phyloP scores from a whole-genome alignment of 2,888 invertebrate species.

The Sarcophaga caerulescens region DNA sequence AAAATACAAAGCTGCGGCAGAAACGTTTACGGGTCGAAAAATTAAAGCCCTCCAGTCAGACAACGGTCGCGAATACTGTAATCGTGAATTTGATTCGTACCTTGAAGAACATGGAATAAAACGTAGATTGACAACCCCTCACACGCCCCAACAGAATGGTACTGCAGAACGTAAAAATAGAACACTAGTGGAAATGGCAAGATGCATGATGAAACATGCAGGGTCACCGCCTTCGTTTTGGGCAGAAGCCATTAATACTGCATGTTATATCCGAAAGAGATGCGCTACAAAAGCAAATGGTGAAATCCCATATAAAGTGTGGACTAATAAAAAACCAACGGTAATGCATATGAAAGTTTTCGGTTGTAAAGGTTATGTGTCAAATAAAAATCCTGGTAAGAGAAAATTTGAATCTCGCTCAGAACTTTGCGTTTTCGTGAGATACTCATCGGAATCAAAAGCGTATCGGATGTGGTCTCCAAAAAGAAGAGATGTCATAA shows the following conservation, averaged over 20 bases:
- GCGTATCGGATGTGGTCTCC: slow-evolving; percentile 62
- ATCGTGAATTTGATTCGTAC: slow-evolving; percentile 61
- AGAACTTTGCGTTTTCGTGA: slow-evolving; percentile 54
- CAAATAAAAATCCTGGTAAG: slow-evolving; percentile 45
- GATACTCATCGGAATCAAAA: slow-evolving; percentile 62
- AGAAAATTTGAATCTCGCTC: slow-evolving; percentile 58
- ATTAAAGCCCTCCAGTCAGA: slow-evolving; percentile 61
- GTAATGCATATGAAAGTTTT: slow-evolving; percentile 53
- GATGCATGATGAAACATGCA: slow-evolving; percentile 70
- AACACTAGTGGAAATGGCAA: slow-evolving; percentile 66
- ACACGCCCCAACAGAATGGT: slow-evolving; percentile 70
- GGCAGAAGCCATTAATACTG: slow-evolving; percentile 61
- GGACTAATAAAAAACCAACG: slow-evolving; percentile 51
- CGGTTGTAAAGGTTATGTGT: slow-evolving; percentile 46
- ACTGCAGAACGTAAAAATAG: slow-evolving; percentile 68
- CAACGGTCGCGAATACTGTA: slow-evolving; percentile 68
- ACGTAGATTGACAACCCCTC: slow-evolving; percentile 59
- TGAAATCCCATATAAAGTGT: slow-evolving; percentile 52
- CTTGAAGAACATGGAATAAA: slow-evolving; percentile 63
- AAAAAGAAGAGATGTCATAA: slow-evolving; percentile 49
- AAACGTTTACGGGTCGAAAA: slow-evolving; percentile 56
- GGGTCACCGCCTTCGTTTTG: slow-evolving; percentile 54
- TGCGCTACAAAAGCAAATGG: slow-evolving; percentile 55
- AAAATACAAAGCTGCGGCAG: slow-evolving; percentile 50
- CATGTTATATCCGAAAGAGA: slow-evolving; percentile 62